phyloP scores from a whole-genome alignment of 2,888 invertebrate species.

The Thecophora atra region DNA sequence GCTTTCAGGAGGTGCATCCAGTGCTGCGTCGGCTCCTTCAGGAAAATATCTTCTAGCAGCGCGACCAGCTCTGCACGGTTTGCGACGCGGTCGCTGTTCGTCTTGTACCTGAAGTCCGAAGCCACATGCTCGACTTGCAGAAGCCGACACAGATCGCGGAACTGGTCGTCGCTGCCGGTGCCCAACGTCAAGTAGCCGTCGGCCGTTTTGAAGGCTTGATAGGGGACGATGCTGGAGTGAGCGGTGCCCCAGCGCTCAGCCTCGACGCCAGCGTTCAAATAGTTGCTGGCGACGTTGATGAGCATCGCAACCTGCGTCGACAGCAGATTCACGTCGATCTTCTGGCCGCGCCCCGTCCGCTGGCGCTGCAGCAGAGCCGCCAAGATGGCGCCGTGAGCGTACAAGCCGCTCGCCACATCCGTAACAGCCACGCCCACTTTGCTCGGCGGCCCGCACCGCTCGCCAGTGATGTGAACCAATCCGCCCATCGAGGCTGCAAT shows the following conservation, averaged over 20 bases:
- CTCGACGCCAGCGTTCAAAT: constrained; percentile 84
- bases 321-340: constrained; percentile 92
- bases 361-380: constrained; percentile 84
- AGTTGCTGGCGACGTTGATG: constrained; percentile 90
- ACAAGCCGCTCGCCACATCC: constrained; percentile 93
- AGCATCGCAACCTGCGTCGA: constrained; percentile 91
- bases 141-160: constrained; percentile 75
- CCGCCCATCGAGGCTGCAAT: constrained; percentile 95
- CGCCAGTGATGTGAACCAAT: constrained; percentile 88
- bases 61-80: constrained; percentile 77
- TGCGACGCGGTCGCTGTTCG: constrained; percentile 79
- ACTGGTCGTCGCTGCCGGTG: constrained; percentile 86
- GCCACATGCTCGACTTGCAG: constrained; percentile 73
- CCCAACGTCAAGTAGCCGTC: constrained; percentile 89
- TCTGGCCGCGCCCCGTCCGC: constrained; percentile 85
- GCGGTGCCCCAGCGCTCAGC: constrained; percentile 89
- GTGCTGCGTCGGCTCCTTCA: constrained; percentile 74
- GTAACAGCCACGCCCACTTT: constrained; percentile 94
- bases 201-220: constrained; percentile 85
- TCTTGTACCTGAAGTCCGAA: constrained; percentile 72
- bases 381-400: constrained; percentile 93
- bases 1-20: constrained; percentile 80
- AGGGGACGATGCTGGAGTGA: constrained; percentile 94
- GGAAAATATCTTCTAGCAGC: constrained; percentile 71
- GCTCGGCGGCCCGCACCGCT: constrained; percentile 82